These are phyloP conservation scores for Cyprinodon diabolis DNA, from an alignment of 2,797 vertebrate species.

Conservation along the genomic window DNA sequence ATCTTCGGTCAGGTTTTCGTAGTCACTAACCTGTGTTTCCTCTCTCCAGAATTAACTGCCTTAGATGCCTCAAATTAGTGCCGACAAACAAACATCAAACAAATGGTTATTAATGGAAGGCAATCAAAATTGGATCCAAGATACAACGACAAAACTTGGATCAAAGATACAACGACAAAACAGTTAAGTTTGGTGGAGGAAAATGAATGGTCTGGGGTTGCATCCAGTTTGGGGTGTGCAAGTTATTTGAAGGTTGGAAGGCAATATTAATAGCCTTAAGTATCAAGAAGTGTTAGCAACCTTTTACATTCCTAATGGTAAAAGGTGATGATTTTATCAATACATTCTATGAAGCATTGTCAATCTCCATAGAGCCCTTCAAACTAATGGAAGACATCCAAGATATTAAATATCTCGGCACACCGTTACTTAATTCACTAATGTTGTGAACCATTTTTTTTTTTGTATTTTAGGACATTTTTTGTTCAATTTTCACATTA, in stretches of 20 bases:
- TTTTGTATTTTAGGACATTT: background rate
- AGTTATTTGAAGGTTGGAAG: slow-evolving; percentile 3
- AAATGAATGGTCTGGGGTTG: background rate
- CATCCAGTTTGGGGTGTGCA: slow-evolving; percentile 1
- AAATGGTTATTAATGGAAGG: too few species aligned
- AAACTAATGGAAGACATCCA: background rate
- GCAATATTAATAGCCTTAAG: slow-evolving; percentile 5
- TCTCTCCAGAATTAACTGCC: too few species aligned
- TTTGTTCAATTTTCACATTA: too few species aligned
- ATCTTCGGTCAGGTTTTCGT: too few species aligned
- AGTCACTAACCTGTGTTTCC: too few species aligned
- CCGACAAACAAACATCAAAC: too few species aligned
- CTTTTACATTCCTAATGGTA: slow-evolving; percentile 1
- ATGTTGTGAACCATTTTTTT: background rate
- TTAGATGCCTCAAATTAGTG: too few species aligned
- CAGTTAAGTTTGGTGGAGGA: slow-evolving; percentile 1
- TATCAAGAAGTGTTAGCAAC: slow-evolving; percentile 1
- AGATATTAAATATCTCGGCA: background rate
- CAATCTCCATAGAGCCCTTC: too few species aligned
- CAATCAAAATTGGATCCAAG: background rate
- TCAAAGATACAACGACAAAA: background rate
- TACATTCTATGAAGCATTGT: background rate
- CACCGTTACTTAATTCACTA: background rate
- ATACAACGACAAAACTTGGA: background rate
- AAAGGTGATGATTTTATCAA: background rate